Percentiles rank a stretch among this genome's conserved stretches.
Conservation (phyloP, 2,113 vertebrate genomes). For the Speoplatyrhinus poulsoni region DNA sequence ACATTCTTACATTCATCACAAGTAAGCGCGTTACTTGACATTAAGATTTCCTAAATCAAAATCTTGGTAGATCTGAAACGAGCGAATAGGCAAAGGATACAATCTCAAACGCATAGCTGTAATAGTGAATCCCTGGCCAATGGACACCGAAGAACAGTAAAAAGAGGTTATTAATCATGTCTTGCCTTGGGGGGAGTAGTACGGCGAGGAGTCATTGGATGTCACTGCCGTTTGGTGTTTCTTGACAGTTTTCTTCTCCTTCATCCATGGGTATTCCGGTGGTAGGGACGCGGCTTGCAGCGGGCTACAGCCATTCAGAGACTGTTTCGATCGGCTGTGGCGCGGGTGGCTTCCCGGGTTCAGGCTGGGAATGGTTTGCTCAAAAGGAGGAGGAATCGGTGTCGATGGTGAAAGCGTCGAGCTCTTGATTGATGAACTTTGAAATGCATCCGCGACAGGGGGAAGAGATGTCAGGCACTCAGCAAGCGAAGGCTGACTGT, state of each 20-base stretch:
- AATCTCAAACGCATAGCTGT: background rate
- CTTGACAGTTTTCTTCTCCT: constrained; percentile 95
- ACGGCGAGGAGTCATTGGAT: constrained; percentile 79
- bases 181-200: constrained; percentile 97
- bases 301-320: constrained; percentile 82
- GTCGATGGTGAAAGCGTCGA: constrained; percentile 97
- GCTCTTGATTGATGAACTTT: constrained; percentile 99
- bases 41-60: constrained; percentile 63
- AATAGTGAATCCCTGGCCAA: too few relatives aligned
- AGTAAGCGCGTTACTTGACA: constrained; percentile 68
- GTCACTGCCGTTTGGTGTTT: constrained; percentile 77
- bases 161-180: constrained; percentile 72
- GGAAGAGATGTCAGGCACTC: constrained; percentile 99
- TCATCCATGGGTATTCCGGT: constrained; percentile 97
- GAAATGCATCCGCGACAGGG: constrained; percentile 99
- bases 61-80: constrained; percentile 1
- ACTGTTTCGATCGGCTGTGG: constrained; percentile 88
- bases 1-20: constrained; percentile 87
- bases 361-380: constrained; percentile 95
- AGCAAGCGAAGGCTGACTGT: constrained; percentile 99
- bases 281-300: constrained; percentile 82
- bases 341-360: constrained; percentile 90
- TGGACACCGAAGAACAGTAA: background rate
- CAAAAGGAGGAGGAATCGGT: constrained; percentile 98
- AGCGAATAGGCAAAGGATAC: background rate